Evolutionary conservation across 2,888 invertebrate species (phyloP).

Genomic region (Pseudeuparius sepicola): DNA sequence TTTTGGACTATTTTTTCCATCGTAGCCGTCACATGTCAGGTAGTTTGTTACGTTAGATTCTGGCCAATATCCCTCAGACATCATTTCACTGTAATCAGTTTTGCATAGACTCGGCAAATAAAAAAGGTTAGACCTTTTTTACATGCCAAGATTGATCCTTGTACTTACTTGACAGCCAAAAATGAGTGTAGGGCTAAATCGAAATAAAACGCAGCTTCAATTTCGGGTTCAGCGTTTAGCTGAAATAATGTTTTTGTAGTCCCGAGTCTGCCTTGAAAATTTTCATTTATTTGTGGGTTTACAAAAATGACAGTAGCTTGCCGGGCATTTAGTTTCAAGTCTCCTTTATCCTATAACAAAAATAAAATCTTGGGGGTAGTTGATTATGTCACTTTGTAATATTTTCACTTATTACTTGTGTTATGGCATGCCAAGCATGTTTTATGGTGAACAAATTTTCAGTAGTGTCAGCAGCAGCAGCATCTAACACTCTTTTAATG

Average conservation of each 20-base stretch:
- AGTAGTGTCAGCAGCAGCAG: slow-evolving; percentile 61
- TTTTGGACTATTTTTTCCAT: slow-evolving; percentile 65
- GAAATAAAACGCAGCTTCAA: slow-evolving; percentile 79
- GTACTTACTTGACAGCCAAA: slow-evolving; percentile 58
- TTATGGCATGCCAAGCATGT: slow-evolving; percentile 72
- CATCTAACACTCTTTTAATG: slow-evolving; percentile 43
- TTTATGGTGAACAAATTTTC: slow-evolving; percentile 66
- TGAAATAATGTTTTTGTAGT: slow-evolving; percentile 62
- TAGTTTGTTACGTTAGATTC: slow-evolving; percentile 52
- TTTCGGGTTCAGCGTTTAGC: slow-evolving; percentile 61
- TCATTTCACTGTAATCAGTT: slow-evolving; percentile 49
- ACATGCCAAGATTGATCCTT: no score
- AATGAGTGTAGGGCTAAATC: slow-evolving; percentile 69
- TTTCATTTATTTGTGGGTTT: slow-evolving; percentile 59
- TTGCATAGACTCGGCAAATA: slow-evolving; percentile 1
- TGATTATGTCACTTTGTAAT: no score
- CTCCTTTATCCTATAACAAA: slow-evolving; percentile 61
- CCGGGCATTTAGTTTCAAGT: slow-evolving; percentile 62
- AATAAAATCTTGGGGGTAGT: no score
- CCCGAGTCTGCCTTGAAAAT: slow-evolving; percentile 59
- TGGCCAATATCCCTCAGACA: slow-evolving; percentile 64
- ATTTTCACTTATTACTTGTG: no score
- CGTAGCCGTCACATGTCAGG: slow-evolving; percentile 69
- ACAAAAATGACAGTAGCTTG: slow-evolving; percentile 69
- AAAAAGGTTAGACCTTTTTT: no score